Percentiles rank a stretch among this genome's conserved stretches.
Evolutionary conservation across 2,888 invertebrate species (phyloP).

Genomic region (Lathronympha strigana): DNA sequence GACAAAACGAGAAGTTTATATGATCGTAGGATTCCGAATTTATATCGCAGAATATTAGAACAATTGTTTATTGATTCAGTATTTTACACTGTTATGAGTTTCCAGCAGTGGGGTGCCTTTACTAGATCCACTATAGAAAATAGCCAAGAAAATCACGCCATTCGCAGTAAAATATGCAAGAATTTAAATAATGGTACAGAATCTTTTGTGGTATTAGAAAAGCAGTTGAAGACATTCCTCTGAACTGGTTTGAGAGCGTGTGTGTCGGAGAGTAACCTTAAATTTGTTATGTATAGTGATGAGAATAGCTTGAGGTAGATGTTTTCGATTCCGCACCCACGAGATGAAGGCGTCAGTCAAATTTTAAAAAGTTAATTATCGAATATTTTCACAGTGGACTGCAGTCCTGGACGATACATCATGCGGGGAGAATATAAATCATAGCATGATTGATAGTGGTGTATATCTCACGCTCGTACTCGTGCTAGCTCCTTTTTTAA

Average conservation of each 20-base stretch:
- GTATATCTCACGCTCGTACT: constrained; percentile 77
- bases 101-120: constrained; percentile 30
- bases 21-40: constrained; percentile 5
- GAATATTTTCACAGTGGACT: constrained; percentile 72
- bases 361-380: constrained; percentile 83
- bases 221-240: constrained; percentile 52
- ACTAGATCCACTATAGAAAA: constrained; percentile 26
- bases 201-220: constrained; percentile 60
- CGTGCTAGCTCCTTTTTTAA: constrained; percentile 79
- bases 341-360: constrained; percentile 79
- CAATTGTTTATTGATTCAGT: constrained; percentile 15
- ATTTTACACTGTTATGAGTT: constrained; percentile 22
- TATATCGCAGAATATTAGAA: constrained; percentile 12
- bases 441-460: constrained; percentile 80
- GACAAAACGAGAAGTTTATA: constrained; percentile 16
- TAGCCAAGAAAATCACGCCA: constrained; percentile 45
- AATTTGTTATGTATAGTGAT: constrained; percentile 31
- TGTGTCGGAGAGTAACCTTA: constrained; percentile 15
- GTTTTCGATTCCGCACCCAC: constrained; percentile 48
- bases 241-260: constrained; percentile 52
- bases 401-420: constrained; percentile 73
- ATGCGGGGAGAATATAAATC: constrained; percentile 80
- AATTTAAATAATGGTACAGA: constrained; percentile 57
- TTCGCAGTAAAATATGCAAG: constrained; percentile 53
- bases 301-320: constrained; percentile 44